Percentiles rank a stretch among this genome's conserved stretches.
Conservation (phyloP, 2,888 invertebrate species). For the Habroteleia sp. region DNA sequence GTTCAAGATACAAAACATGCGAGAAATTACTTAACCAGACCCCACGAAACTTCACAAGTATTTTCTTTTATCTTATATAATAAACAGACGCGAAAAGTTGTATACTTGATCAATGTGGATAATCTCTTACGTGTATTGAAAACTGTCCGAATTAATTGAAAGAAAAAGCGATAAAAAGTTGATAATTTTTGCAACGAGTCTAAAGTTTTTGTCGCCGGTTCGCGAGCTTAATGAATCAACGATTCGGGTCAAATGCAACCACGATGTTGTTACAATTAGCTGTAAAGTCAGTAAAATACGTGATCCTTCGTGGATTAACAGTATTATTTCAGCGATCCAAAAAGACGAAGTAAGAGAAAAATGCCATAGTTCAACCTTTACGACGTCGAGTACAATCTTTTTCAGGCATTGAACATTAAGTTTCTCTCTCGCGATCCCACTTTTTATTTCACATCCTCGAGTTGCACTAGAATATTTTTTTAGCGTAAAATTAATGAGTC, state of each 20-base stretch:
- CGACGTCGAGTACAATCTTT: conserved; percentile 44
- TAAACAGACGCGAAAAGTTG: not conserved
- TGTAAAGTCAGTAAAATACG: conserved; percentile 31
- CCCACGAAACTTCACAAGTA: no score
- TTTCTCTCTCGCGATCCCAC: conserved; percentile 19
- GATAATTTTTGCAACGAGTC: no score
- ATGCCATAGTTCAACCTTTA: conserved; percentile 30
- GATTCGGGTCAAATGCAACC: not conserved
- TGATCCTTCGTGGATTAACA: conserved; percentile 41
- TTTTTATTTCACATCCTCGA: conserved; percentile 45
- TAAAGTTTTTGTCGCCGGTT: no score
- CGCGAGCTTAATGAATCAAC: conserved; percentile 22
- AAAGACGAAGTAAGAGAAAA: conserved; percentile 37
- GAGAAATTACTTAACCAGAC: conserved; percentile 28
- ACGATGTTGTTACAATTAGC: conserved; percentile 20
- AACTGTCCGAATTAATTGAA: no score
- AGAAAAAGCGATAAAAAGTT: no score
- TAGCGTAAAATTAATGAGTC: conserved; percentile 33
- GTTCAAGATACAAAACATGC: conserved; percentile 15
- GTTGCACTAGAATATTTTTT: conserved; percentile 36
- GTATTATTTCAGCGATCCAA: conserved; percentile 18
- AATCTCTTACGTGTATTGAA: no score
- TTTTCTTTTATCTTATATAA: not conserved
- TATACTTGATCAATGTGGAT: not conserved
- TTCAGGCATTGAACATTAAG: conserved; percentile 46